These are phyloP conservation scores for Coranthus polyacanthus DNA, from an alignment of 2,797 vertebrate species.

Conservation along the genomic window DNA sequence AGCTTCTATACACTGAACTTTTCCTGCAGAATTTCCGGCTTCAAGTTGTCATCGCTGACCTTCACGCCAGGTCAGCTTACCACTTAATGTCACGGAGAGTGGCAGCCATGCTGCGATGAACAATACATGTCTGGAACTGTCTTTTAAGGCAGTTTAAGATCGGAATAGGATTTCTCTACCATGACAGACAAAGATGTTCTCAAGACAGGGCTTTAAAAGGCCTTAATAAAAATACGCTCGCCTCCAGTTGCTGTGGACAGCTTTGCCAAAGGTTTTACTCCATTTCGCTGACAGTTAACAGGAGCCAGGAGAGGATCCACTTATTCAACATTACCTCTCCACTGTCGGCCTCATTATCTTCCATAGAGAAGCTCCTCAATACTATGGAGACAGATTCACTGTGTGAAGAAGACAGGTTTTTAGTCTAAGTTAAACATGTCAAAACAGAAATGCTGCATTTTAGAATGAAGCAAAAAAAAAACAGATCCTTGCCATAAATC, in stretches of 20 bases:
- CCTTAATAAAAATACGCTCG: constrained; percentile 48
- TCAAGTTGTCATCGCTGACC: constrained; percentile 65
- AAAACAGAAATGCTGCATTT: too few species aligned
- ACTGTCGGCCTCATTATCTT: constrained; percentile 63
- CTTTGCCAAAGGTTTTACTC: constrained; percentile 61
- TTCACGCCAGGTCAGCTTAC: constrained; percentile 56
- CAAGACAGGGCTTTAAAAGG: constrained; percentile 51
- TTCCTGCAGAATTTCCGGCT: constrained; percentile 25
- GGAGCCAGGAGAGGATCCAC: constrained; percentile 57
- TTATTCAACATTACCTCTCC: constrained; percentile 64
- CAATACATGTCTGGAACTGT: constrained; percentile 47
- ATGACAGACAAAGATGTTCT: constrained; percentile 69
- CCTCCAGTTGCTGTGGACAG: constrained; percentile 47
- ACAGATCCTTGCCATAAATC: too few species aligned
- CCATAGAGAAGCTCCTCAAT: constrained; percentile 15
- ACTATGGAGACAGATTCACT: constrained; percentile 12
- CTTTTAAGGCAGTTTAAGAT: constrained; percentile 49
- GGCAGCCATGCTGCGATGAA: constrained; percentile 53
- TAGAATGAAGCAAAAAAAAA: too few species aligned
- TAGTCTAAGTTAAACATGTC: constrained; percentile 34
- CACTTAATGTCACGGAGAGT: constrained; percentile 42
- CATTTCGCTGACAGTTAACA: constrained; percentile 69
- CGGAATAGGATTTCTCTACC: constrained; percentile 33
- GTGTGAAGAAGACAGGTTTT: constrained; percentile 20
- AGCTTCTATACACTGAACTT: constrained; percentile 7